A percentile compares a stretch with the other conserved stretches of the same genome.
Conservation (phyloP, 1,140 invertebrate genomes). For the Lanistes nyassanus region DNA sequence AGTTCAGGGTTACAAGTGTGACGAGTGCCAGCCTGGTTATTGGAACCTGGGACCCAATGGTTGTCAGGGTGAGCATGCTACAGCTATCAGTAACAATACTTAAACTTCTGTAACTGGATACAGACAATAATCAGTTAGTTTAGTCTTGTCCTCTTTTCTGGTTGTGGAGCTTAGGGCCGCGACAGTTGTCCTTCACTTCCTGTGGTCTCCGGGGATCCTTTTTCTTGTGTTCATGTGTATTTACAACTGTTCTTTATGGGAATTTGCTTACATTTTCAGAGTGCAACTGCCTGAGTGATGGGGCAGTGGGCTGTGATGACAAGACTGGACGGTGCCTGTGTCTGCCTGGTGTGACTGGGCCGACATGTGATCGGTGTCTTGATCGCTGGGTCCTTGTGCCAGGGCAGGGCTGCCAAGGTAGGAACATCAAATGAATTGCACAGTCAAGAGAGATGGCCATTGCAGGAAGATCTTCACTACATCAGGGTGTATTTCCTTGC, state of each 20-base stretch:
- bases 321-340: constrained; percentile 74
- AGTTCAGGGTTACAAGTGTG: constrained; percentile 81
- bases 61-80: constrained; percentile 80
- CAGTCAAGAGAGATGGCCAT: background rate
- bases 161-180: too few relatives aligned
- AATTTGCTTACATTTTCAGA: constrained; percentile 38
- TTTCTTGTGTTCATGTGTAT: background rate
- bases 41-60: constrained; percentile 92
- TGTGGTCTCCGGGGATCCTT: too few relatives aligned
- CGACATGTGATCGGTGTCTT: constrained; percentile 94
- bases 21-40: constrained; percentile 88
- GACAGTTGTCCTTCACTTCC: too few relatives aligned
- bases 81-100: background rate
- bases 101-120: background rate
- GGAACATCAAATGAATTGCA: background rate
- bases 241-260: background rate
- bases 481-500: background rate
- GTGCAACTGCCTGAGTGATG: constrained; percentile 63
- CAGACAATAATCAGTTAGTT: background rate
- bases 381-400: constrained; percentile 82
- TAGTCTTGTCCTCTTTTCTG: background rate
- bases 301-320: constrained; percentile 70
- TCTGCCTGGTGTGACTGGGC: constrained; percentile 92
- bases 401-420: constrained; percentile 69
- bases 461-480: background rate